Percentiles rank a stretch among this genome's conserved stretches.
Conservation (phyloP, 2,888 invertebrate species). For the Lypha dubia region DNA sequence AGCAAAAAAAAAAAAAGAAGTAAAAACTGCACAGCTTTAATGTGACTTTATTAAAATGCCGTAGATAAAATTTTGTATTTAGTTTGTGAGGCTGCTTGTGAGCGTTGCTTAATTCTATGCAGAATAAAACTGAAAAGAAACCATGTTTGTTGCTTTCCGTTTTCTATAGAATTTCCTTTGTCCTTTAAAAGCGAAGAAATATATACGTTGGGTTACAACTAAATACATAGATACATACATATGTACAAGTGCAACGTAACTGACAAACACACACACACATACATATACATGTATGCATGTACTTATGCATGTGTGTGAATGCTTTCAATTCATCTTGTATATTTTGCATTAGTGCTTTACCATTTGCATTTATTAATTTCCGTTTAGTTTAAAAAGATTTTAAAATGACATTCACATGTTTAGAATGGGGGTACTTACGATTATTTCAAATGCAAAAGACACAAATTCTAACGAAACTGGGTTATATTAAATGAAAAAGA, state of each 20-base stretch:
- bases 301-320: not conserved
- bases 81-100: not conserved
- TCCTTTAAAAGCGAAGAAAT: constrained; percentile 26
- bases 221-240: not conserved
- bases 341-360: constrained; percentile 48
- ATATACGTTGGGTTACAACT: not conserved
- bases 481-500: constrained; percentile 44
- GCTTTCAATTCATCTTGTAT: constrained; percentile 36
- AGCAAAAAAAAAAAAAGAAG: not conserved
- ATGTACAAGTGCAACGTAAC: not conserved
- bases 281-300: not conserved
- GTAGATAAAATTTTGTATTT: not conserved
- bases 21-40: not conserved
- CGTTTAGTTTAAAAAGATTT: constrained; percentile 69
- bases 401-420: constrained; percentile 58
- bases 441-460: constrained; percentile 39
- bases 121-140: constrained; percentile 48
- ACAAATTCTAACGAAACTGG: constrained; percentile 37
- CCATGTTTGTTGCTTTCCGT: constrained; percentile 64
- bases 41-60: constrained; percentile 49
- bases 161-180: constrained; percentile 62
- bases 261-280: not conserved
- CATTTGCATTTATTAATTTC: constrained; percentile 72
- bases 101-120: constrained; percentile 17
- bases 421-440: constrained; percentile 21